Evolutionary conservation across 2,888 invertebrate species (phyloP).

Genomic region (Pyrocoelia pectoralis): DNA sequence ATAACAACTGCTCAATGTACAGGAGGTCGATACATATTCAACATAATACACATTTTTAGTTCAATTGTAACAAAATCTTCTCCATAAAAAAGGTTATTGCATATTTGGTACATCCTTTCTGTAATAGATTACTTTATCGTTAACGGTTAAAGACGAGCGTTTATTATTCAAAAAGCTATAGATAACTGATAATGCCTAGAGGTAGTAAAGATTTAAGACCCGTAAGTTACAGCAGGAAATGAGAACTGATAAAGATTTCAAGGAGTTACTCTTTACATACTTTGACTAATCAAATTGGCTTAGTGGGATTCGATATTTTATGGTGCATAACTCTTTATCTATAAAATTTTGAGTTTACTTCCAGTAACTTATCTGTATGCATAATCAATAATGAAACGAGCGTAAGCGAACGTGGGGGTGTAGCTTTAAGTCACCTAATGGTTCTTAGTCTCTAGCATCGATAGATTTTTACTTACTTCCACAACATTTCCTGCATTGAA

Average conservation of each 20-base stretch:
- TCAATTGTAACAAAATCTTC: no score
- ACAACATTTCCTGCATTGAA: slow-evolving; percentile 28
- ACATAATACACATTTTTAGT: no score
- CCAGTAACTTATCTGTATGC: not conserved
- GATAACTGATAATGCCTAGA: not conserved
- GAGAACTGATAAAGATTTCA: not conserved
- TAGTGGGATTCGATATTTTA: not conserved
- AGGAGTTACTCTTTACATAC: not conserved
- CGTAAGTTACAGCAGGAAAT: not conserved
- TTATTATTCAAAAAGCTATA: not conserved
- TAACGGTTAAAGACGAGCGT: no score
- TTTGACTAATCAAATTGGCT: not conserved
- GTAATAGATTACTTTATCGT: no score
- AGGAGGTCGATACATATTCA: no score
- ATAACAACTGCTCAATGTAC: no score
- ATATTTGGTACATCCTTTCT: no score
- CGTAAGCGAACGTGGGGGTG: not conserved
- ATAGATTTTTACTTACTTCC: slow-evolving; percentile 32
- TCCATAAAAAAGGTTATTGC: no score
- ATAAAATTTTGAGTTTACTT: not conserved
- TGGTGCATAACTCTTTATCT: not conserved
- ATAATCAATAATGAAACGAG: not conserved
- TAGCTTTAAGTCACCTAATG: not conserved
- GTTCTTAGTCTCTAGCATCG: slow-evolving; percentile 13
- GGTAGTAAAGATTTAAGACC: not conserved